Conservation (phyloP, 2,113 vertebrate genomes). For the Chelonoidis abingdonii region DNA sequence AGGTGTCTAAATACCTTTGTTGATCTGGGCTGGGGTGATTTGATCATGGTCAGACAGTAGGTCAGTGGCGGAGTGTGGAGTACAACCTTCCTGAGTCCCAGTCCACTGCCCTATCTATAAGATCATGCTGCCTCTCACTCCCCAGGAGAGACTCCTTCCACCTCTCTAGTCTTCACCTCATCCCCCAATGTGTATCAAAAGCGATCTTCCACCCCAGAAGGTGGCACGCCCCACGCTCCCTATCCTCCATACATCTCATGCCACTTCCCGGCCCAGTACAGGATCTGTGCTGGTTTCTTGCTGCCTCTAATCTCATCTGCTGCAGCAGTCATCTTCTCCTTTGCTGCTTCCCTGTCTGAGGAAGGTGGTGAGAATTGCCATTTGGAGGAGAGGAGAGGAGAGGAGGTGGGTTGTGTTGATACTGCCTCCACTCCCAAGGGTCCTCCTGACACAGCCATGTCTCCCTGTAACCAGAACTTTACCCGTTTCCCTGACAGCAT, state of each 20-base stretch:
- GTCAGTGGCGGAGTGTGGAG: background rate
- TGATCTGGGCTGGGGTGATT: background rate
- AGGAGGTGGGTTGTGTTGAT: background rate
- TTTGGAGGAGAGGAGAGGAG: background rate
- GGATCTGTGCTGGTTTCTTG: background rate
- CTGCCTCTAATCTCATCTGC: background rate
- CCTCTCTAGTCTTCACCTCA: background rate
- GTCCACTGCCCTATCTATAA: background rate
- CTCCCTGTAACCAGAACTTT: background rate
- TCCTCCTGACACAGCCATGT: background rate
- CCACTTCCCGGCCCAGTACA: background rate
- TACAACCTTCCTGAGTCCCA: background rate
- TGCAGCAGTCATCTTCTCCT: fast-evolving
- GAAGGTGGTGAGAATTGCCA: background rate
- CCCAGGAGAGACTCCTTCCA: background rate
- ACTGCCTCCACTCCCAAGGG: background rate
- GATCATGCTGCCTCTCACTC: background rate
- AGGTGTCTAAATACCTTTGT: background rate
- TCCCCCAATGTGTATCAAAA: background rate
- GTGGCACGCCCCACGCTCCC: background rate
- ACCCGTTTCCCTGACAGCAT: background rate
- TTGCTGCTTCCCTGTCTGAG: background rate
- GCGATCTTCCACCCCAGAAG: background rate
- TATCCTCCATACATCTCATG: background rate
- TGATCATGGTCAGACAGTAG: background rate